A percentile compares a stretch with the other conserved stretches of the same genome.
phyloP scores from a whole-genome alignment of 2,797 vertebrate species.

The Synaphobranchus kaupii region DNA sequence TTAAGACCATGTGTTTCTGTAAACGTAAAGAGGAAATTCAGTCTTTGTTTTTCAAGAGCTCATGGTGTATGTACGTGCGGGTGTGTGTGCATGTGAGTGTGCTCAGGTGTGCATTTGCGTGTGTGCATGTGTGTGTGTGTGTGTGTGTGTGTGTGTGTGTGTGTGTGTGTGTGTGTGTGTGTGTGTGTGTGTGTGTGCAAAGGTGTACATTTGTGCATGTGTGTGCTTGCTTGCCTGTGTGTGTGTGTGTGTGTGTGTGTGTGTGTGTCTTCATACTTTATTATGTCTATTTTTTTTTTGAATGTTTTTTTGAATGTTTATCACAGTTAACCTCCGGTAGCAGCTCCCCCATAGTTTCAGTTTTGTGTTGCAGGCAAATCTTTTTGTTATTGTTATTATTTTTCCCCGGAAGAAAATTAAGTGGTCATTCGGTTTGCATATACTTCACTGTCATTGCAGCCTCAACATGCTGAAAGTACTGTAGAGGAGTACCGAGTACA shows the following conservation, averaged over 20 bases:
- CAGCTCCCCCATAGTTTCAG: slow-evolving; percentile 34
- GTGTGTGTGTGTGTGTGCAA: no score
- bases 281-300: slow-evolving; percentile 57
- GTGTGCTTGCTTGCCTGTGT: neutral
- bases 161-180: neutral
- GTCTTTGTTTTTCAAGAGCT: slow-evolving; percentile 60
- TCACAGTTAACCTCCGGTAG: slow-evolving; percentile 58
- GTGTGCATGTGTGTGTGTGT: slow-evolving; percentile 34
- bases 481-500: neutral
- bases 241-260: slow-evolving; percentile 8
- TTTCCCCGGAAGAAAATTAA: slow-evolving; percentile 10
- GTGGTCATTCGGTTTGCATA: slow-evolving; percentile 30
- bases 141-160: slow-evolving; percentile 37
- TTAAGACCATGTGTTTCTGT: slow-evolving; percentile 75
- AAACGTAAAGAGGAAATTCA: slow-evolving; percentile 70
- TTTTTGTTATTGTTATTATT: neutral
- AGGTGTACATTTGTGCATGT: no score
- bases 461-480: neutral
- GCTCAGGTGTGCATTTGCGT: slow-evolving; percentile 29
- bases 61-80: slow-evolving; percentile 27
- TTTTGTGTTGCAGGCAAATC: slow-evolving; percentile 7
- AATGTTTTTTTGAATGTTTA: slow-evolving; percentile 40
- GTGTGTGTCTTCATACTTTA: slow-evolving; percentile 28
- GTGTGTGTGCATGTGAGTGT: slow-evolving; percentile 31
- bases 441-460: neutral